A percentile compares a stretch with the other conserved stretches of the same genome.
Evolutionary conservation across 2,888 invertebrate species (phyloP).

Genomic region (Gastracanthus pulcherrimus): DNA sequence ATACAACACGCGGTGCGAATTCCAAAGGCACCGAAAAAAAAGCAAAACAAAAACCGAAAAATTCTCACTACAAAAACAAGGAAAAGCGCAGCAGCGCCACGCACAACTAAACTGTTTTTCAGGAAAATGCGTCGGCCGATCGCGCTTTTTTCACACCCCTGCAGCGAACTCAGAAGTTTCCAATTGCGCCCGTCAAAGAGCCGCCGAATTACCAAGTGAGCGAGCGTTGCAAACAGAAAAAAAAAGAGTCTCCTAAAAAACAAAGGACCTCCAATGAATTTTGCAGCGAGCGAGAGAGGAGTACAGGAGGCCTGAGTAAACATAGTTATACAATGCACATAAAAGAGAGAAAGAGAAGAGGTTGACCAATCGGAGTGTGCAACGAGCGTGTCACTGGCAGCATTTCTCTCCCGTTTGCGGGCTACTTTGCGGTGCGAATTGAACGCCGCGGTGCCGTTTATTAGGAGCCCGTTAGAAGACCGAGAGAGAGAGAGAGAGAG

Average conservation of each 20-base stretch:
- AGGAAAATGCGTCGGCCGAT: not conserved
- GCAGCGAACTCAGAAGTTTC: not conserved
- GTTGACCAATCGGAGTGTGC: slow-evolving; percentile 63
- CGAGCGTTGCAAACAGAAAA: not conserved
- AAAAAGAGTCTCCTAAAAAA: no score
- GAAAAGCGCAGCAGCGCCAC: not conserved
- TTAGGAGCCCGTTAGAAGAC: slow-evolving; percentile 62
- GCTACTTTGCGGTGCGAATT: slow-evolving; percentile 69
- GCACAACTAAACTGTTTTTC: not conserved
- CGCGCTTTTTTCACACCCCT: not conserved
- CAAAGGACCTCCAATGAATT: not conserved
- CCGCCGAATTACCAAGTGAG: not conserved
- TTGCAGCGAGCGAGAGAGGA: not conserved
- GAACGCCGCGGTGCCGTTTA: slow-evolving; percentile 64
- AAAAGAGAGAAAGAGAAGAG: not conserved
- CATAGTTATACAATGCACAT: not conserved
- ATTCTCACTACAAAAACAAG: not conserved
- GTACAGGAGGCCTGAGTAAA: not conserved
- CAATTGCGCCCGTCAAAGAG: not conserved
- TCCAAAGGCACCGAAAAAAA: not conserved
- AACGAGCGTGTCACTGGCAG: slow-evolving; percentile 66
- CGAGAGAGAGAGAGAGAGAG: not conserved
- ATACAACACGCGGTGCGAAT: not conserved
- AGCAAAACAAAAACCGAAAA: not conserved
- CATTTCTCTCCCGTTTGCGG: slow-evolving; percentile 69